phyloP scores from a whole-genome alignment of 2,888 invertebrate species.

The Trichacis sp. region DNA sequence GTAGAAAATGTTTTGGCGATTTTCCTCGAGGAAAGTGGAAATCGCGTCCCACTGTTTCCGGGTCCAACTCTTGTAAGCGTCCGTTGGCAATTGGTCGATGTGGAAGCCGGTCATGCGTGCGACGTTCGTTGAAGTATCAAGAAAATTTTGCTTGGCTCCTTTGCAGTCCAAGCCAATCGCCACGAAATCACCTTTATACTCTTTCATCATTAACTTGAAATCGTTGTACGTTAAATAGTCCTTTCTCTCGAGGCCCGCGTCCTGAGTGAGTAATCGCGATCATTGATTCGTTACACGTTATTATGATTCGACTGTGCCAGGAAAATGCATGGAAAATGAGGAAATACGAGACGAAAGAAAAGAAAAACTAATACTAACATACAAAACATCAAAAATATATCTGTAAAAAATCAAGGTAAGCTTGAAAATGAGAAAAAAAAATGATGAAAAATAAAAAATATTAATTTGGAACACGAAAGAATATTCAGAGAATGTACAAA shows the following conservation, averaged over 20 bases:
- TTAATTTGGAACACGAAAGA: too few relatives aligned
- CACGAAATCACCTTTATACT: slow-evolving; percentile 94
- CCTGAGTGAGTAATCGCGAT: too few relatives aligned
- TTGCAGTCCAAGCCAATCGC: slow-evolving; percentile 95
- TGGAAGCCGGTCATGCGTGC: slow-evolving; percentile 96
- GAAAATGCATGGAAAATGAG: too few relatives aligned
- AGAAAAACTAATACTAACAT: too few relatives aligned
- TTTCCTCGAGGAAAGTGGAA: slow-evolving; percentile 93
- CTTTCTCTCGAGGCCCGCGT: slow-evolving; percentile 90
- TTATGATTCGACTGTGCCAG: too few relatives aligned
- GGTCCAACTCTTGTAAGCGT: slow-evolving; percentile 74
- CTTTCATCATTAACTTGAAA: slow-evolving; percentile 96
- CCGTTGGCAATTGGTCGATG: slow-evolving; percentile 77
- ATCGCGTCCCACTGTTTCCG: slow-evolving; percentile 86
- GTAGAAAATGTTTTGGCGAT: slow-evolving; percentile 95
- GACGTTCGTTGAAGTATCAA: slow-evolving; percentile 94
- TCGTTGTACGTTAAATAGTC: slow-evolving; percentile 91
- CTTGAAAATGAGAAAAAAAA: too few relatives aligned
- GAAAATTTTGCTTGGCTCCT: slow-evolving; percentile 94
- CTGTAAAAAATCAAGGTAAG: too few relatives aligned
- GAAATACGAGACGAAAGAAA: too few relatives aligned
- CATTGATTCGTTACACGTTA: too few relatives aligned
- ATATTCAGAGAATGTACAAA: too few relatives aligned
- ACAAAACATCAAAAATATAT: too few relatives aligned
- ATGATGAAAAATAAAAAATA: too few relatives aligned